A percentile compares a stretch with the other conserved stretches of the same genome.
These are phyloP conservation scores for Sebastes diploproa DNA, from an alignment of 2,797 vertebrate species.

Conservation along the genomic window DNA sequence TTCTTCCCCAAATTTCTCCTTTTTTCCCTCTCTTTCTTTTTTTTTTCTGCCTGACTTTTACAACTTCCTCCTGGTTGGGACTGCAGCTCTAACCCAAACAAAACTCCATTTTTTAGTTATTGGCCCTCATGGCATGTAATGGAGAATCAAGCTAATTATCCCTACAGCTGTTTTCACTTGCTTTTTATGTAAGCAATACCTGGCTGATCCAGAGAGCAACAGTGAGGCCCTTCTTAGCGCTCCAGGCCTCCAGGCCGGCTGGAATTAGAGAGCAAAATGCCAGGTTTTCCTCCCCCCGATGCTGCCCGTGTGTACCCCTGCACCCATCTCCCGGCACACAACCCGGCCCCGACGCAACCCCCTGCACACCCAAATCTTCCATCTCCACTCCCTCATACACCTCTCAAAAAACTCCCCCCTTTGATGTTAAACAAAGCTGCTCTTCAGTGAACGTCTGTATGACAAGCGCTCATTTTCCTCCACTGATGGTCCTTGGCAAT, in stretches of 20 bases:
- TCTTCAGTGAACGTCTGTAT: slow-evolving; percentile 85
- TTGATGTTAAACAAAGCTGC: slow-evolving; percentile 82
- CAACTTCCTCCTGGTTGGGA: slow-evolving; percentile 87
- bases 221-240: slow-evolving; percentile 90
- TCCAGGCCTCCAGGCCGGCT: slow-evolving; percentile 88
- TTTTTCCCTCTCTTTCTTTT: slow-evolving; percentile 60
- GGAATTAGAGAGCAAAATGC: slow-evolving; percentile 91
- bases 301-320: slow-evolving; percentile 70
- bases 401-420: slow-evolving; percentile 60
- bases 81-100: slow-evolving; percentile 90
- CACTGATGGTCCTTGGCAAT: slow-evolving; percentile 82
- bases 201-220: slow-evolving; percentile 92
- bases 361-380: slow-evolving; percentile 47
- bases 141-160: slow-evolving; percentile 95
- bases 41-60: slow-evolving; percentile 81
- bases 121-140: slow-evolving; percentile 91
- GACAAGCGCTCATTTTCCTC: slow-evolving; percentile 55
- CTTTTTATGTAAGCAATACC: slow-evolving; percentile 96
- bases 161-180: slow-evolving; percentile 94
- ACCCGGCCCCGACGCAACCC: slow-evolving; percentile 34
- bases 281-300: slow-evolving; percentile 84
- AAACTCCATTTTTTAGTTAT: slow-evolving; percentile 91
- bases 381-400: slow-evolving; percentile 59
- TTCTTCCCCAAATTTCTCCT: slow-evolving; percentile 50
- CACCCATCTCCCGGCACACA: slow-evolving; percentile 72